These are phyloP conservation scores for Ormyrus thymus DNA, from an alignment of 2,888 invertebrate genomes.

Conservation along the genomic window DNA sequence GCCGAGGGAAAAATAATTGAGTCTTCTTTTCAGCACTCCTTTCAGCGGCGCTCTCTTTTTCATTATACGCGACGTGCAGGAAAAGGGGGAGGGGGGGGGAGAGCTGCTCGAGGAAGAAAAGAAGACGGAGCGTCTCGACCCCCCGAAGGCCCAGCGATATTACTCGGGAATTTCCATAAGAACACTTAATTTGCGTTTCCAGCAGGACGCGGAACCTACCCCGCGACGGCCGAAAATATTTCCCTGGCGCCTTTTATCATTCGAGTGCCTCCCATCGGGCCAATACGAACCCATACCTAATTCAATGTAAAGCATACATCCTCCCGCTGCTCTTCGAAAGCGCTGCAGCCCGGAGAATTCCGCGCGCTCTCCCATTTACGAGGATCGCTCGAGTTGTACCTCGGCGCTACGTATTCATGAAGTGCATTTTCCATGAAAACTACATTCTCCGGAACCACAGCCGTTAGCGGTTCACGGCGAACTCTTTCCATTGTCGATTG, in stretches of 20 bases:
- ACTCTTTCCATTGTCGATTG: conserved; percentile 53
- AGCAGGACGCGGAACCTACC: neutral
- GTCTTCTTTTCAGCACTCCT: conserved; percentile 59
- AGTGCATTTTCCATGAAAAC: conserved; percentile 63
- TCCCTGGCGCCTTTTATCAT: conserved; percentile 63
- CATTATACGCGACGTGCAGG: conserved; percentile 62
- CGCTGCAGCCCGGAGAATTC: conserved; percentile 14
- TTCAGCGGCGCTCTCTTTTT: conserved; percentile 62
- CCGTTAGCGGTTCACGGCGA: conserved; percentile 57
- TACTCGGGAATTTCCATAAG: conserved; percentile 69
- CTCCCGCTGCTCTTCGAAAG: neutral
- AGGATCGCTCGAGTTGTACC: conserved; percentile 59
- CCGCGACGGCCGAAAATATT: conserved; percentile 64
- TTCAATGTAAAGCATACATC: conserved; percentile 62
- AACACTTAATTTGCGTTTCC: conserved; percentile 62
- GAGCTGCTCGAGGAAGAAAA: conserved; percentile 18
- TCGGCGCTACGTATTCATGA: conserved; percentile 62
- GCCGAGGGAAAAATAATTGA: conserved; percentile 61
- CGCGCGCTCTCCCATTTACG: conserved; percentile 59
- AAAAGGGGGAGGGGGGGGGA: neutral
- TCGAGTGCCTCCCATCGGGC: conserved; percentile 60
- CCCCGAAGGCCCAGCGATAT: conserved; percentile 60
- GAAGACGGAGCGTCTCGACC: conserved; percentile 29
- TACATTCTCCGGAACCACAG: conserved; percentile 61
- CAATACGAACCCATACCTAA: conserved; percentile 66